phyloP scores from a whole-genome alignment of 2,888 invertebrate species.

The Leptopterna dolabrata region DNA sequence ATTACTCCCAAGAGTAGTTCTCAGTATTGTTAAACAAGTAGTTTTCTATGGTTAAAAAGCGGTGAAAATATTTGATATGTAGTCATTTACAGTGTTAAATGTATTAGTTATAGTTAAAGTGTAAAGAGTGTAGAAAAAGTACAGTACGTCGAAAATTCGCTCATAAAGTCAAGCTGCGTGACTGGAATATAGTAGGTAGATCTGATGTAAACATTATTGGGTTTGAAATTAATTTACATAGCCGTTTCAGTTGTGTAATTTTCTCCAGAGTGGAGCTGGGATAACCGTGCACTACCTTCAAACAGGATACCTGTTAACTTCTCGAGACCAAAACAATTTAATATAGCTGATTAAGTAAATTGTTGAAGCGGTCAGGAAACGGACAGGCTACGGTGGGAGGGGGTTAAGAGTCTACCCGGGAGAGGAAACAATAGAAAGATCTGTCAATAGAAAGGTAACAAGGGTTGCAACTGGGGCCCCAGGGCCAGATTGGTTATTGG shows the following conservation, averaged over 20 bases:
- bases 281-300: not conserved
- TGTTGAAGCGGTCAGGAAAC: conserved; percentile 33
- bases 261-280: not conserved
- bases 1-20: too few species aligned
- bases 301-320: not conserved
- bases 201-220: too few species aligned
- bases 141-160: too few species aligned
- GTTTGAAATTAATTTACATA: not conserved
- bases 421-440: conserved; percentile 49
- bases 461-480: conserved; percentile 39
- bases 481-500: conserved; percentile 44
- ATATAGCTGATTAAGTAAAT: conserved; percentile 48
- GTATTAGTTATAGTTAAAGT: too few species aligned
- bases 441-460: conserved; percentile 50
- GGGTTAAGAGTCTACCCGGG: not conserved
- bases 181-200: too few species aligned
- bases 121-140: too few species aligned
- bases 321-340: conserved; percentile 17
- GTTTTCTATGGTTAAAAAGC: too few species aligned
- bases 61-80: too few species aligned
- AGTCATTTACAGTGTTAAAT: too few species aligned
- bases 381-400: not conserved
- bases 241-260: not conserved
- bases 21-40: too few species aligned
- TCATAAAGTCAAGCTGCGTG: too few species aligned